These are phyloP conservation scores for Paguma larvata DNA, from an alignment of 2,797 vertebrate species.

Conservation along the genomic window DNA sequence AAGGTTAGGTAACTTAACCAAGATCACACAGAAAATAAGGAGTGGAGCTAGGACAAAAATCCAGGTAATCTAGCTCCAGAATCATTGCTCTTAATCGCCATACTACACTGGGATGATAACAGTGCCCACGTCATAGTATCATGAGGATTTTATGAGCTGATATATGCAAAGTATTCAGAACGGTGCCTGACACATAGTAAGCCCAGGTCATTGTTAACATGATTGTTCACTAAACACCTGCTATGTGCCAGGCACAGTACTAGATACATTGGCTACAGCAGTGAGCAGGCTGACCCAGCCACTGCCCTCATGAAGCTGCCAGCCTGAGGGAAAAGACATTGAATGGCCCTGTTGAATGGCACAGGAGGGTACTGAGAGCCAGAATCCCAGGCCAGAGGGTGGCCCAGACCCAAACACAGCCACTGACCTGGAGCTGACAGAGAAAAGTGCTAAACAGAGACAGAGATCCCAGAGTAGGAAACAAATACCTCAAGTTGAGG, in stretches of 20 bases:
- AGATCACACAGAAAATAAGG: conserved; percentile 32
- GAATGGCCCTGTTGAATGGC: background rate
- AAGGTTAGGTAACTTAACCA: conserved; percentile 1
- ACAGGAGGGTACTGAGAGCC: background rate
- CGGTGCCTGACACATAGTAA: background rate
- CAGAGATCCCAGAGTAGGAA: background rate
- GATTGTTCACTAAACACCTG: background rate
- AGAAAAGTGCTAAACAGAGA: background rate
- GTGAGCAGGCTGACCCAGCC: background rate
- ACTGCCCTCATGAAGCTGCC: background rate
- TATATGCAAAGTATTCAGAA: background rate
- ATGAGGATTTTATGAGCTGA: background rate
- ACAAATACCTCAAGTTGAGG: background rate
- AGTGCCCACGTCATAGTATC: background rate
- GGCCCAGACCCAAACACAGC: background rate
- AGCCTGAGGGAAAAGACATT: background rate
- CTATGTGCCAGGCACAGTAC: background rate
- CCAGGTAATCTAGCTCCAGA: background rate
- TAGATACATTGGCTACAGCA: background rate
- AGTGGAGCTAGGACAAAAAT: background rate
- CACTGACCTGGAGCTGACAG: background rate
- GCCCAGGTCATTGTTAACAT: background rate
- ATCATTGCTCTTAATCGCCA: background rate
- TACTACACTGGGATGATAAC: background rate
- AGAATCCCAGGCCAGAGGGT: background rate